Base-by-base conservation (phyloP, 2,113 vertebrate species). In the Xiphophorus hellerii region DNA sequence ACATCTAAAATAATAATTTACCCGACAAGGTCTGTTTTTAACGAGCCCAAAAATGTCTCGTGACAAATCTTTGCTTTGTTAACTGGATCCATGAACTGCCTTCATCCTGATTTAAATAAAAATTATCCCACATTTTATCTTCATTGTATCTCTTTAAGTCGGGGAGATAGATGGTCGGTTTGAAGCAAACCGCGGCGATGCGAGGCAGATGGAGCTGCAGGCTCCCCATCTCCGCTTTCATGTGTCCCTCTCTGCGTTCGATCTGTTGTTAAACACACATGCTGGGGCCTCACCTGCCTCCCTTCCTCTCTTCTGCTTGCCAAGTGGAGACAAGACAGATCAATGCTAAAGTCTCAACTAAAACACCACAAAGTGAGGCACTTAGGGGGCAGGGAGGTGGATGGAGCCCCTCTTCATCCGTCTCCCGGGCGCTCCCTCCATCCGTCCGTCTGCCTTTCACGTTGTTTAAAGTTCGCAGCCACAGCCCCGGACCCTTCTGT, bases 341-440 rank as follows among this genome's bases (percentile, higher is more conserved):
- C 93, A 92, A 93, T 93, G 89, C 77, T 78, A 81, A 72, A 90
- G 92, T 90, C 90, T 88, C 87, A 86, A 86, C 89, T 86, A 88
- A 92, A 90, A 73, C 37, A 28, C 29, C 51, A 74, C 69, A 86
- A 82, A 83, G 90, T 85, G 77, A 68, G 63, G 79, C 84, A 79
- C 28, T 67, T 33, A 72, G 74, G 83, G 74, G 71, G 35, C 9
- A 2, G 65, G 85, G 80, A 71, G 80, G 88, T 35, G 69, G 78
- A 77, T 77, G 74, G 75, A 54, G 71, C 83, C 62, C 71, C 74
- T 63, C 28, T 83, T 84, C 84, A 74, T 88, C 90, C 82, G 54
- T 84, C 87, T 80, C 81, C 65, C 44, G 5, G 28, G 28, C 30
- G 72, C 67, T 62, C 73, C 84, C 30, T 84, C 85, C 77, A 61